Conservation (phyloP, 2,888 invertebrate genomes). For the Lordiphosa andalusiaca region DNA sequence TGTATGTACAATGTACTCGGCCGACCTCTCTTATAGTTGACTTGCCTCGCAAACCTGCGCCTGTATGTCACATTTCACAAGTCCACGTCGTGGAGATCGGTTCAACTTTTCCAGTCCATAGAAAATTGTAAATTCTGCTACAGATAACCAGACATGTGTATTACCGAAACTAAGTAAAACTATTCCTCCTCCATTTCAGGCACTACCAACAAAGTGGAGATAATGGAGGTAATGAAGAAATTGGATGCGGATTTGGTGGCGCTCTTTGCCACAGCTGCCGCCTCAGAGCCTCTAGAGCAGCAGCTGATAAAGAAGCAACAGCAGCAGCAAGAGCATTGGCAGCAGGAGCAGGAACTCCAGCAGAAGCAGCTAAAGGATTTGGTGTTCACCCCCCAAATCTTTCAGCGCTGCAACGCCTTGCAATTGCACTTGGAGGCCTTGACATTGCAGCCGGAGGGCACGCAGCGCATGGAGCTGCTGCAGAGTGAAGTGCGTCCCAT, state of each 20-base stretch:
- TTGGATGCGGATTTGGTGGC: constrained; percentile 75
- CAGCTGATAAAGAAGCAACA: constrained; percentile 32
- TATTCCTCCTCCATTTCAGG: constrained; percentile 35
- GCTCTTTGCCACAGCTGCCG: constrained; percentile 66
- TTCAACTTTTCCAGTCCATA: constrained; percentile 1
- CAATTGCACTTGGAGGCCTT: constrained; percentile 74
- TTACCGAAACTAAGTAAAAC: constrained; percentile 4
- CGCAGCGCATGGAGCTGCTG: constrained; percentile 73
- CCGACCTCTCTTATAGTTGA: constrained; percentile 2
- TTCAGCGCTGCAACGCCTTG: constrained; percentile 61
- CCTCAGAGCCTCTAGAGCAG: constrained; percentile 50
- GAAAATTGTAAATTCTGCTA: constrained; percentile 22
- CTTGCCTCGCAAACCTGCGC: constrained; percentile 8
- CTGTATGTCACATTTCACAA: constrained; percentile 42
- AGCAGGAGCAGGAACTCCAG: constrained; percentile 33
- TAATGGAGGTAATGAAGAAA: constrained; percentile 78
- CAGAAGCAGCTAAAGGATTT: constrained; percentile 23
- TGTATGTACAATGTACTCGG: neutral
- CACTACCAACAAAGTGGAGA: constrained; percentile 63
- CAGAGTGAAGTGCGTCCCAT: constrained; percentile 75
- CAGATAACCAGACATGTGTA: constrained; percentile 11
- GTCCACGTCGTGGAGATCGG: constrained; percentile 62
- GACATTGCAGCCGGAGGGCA: constrained; percentile 75
- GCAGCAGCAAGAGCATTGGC: constrained; percentile 13
- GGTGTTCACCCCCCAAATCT: constrained; percentile 55